Percentiles rank a stretch among this genome's conserved stretches.
Conservation (phyloP, 2,888 invertebrate genomes). For the Lottia gigantea region DNA sequence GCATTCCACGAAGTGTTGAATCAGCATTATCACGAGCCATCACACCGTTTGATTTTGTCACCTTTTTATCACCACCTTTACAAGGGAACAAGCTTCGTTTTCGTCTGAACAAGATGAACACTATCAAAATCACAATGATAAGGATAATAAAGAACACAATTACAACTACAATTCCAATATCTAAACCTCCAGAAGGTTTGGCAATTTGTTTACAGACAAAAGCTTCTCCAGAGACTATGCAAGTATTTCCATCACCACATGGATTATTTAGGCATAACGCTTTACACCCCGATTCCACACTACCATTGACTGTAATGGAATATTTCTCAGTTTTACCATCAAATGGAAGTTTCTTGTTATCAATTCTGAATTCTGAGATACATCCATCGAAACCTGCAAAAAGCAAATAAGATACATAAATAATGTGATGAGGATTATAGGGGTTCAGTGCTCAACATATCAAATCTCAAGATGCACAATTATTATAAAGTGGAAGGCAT, state of each 20-base stretch:
- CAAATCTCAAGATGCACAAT: too few species aligned
- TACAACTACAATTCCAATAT: conserved; percentile 91
- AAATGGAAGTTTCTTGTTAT: conserved; percentile 89
- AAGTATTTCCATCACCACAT: conserved; percentile 40
- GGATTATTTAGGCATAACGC: conserved; percentile 45
- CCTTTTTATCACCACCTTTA: conserved; percentile 27
- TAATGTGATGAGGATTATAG: neutral
- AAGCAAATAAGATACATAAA: neutral
- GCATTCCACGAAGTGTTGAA: conserved; percentile 25
- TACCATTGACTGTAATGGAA: conserved; percentile 47
- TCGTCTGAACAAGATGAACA: conserved; percentile 88
- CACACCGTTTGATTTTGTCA: conserved; percentile 60
- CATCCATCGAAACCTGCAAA: conserved; percentile 84
- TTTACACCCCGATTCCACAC: conserved; percentile 43
- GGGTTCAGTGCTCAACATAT: too few species aligned
- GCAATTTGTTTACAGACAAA: conserved; percentile 70
- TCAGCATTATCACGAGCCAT: conserved; percentile 54
- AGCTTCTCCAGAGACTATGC: conserved; percentile 43
- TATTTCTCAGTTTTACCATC: conserved; percentile 79
- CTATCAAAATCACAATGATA: conserved; percentile 55
- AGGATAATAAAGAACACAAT: conserved; percentile 90
- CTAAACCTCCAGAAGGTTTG: conserved; percentile 85
- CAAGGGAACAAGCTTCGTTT: conserved; percentile 75
- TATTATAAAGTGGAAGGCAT: too few species aligned
- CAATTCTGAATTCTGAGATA: conserved; percentile 87